These are phyloP conservation scores for Bos javanicus DNA, from an alignment of 2,113 vertebrate species.

Conservation along the genomic window DNA sequence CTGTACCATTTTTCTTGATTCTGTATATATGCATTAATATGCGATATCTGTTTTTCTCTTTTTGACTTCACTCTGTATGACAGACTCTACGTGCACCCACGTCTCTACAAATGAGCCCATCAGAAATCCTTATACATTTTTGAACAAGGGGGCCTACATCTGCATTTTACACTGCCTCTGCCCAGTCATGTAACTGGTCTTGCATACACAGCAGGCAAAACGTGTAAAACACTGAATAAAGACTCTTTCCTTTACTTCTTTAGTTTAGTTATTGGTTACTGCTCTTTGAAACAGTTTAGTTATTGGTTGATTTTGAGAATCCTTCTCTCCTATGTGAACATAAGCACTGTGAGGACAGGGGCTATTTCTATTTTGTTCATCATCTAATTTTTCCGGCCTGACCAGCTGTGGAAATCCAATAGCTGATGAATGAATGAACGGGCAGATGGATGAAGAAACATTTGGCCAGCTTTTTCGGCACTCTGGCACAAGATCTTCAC, in stretches of 20 bases:
- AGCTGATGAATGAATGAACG: too few species aligned
- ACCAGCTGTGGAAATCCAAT: background rate
- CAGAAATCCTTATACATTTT: background rate
- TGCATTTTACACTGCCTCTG: background rate
- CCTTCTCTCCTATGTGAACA: background rate
- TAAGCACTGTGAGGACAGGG: background rate
- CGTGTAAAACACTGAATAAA: background rate
- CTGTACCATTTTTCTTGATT: background rate
- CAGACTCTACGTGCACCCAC: background rate
- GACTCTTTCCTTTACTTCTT: background rate
- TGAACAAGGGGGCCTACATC: background rate
- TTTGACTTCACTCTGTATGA: background rate
- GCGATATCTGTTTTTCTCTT: background rate
- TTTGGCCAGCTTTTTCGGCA: background rate
- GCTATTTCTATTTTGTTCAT: background rate
- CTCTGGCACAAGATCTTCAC: background rate
- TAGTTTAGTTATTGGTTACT: background rate
- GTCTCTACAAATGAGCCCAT: background rate
- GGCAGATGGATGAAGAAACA: background rate
- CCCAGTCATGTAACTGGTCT: background rate
- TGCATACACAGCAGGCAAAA: background rate
- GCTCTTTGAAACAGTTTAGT: background rate
- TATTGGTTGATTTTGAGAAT: background rate
- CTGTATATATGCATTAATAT: background rate
- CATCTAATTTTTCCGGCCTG: background rate